phyloP scores from a whole-genome alignment of 2,797 vertebrate genomes.

The Lagodon rhomboides region DNA sequence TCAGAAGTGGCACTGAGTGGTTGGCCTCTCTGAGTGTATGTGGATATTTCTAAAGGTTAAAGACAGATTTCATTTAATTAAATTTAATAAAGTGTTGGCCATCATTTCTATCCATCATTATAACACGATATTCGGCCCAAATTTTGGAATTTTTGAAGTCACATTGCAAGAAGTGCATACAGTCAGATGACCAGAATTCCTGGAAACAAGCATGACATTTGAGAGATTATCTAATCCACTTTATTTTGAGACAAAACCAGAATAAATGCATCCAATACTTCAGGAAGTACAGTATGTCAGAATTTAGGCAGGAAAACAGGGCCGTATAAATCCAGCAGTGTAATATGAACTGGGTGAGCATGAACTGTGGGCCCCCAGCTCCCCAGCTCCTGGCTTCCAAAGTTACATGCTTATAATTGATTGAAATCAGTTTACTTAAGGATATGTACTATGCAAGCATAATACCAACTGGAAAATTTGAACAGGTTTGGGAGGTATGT shows the following conservation, averaged over 20 bases:
- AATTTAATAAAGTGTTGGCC: background rate
- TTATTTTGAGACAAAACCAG: background rate
- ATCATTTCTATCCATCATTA: background rate
- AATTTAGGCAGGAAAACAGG: background rate
- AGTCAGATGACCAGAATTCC: background rate
- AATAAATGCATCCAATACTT: background rate
- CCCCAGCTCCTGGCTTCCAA: background rate
- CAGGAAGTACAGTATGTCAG: background rate
- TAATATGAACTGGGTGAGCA: no score
- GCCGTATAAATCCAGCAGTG: background rate
- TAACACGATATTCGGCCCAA: background rate
- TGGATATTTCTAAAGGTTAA: constrained; percentile 17
- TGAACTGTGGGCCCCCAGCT: background rate
- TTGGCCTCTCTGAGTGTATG: background rate
- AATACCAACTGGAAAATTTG: background rate
- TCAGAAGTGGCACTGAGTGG: background rate
- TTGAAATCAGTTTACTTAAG: background rate
- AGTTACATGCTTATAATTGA: background rate
- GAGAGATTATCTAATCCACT: constrained; percentile 4
- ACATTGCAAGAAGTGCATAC: background rate
- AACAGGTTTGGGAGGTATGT: background rate
- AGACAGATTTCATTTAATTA: no score
- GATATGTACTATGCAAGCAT: background rate
- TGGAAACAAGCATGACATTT: constrained; percentile 1
- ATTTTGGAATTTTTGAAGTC: background rate